Percentiles rank a stretch among this genome's conserved stretches.
Evolutionary conservation across 2,797 vertebrate genomes (phyloP).

Genomic region (Melopsittacus undulatus): DNA sequence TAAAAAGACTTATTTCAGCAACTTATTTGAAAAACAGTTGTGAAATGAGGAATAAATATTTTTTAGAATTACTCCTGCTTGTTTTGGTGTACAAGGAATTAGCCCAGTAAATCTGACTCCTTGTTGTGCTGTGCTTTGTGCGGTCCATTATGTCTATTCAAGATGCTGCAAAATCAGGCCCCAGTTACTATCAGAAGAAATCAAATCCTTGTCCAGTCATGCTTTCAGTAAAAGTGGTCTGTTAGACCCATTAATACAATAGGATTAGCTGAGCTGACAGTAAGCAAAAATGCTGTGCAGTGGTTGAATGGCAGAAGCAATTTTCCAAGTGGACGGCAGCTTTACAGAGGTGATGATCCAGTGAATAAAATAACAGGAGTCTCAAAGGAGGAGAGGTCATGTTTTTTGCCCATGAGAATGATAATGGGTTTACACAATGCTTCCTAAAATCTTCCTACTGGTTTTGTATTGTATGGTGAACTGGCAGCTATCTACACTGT

Average conservation of each 20-base stretch:
- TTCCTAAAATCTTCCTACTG: neutral
- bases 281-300: neutral
- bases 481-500: neutral
- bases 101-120: neutral
- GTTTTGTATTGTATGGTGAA: neutral
- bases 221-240: constrained; percentile 12
- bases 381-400: neutral
- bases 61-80: neutral
- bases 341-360: neutral
- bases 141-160: neutral
- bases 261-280: constrained; percentile 9
- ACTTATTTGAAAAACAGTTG: neutral
- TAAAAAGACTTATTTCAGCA: neutral
- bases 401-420: neutral
- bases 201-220: constrained; percentile 14
- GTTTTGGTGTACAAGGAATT: neutral
- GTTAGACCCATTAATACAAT: neutral
- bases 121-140: neutral
- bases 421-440: neutral
- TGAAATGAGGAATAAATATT: neutral
- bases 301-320: neutral
- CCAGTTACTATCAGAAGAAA: constrained; percentile 18
- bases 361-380: neutral
- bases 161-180: neutral
- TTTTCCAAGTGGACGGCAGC: constrained; percentile 21